phyloP scores from a whole-genome alignment of 2,113 vertebrate genomes.

The Clarias macrocephalus region DNA sequence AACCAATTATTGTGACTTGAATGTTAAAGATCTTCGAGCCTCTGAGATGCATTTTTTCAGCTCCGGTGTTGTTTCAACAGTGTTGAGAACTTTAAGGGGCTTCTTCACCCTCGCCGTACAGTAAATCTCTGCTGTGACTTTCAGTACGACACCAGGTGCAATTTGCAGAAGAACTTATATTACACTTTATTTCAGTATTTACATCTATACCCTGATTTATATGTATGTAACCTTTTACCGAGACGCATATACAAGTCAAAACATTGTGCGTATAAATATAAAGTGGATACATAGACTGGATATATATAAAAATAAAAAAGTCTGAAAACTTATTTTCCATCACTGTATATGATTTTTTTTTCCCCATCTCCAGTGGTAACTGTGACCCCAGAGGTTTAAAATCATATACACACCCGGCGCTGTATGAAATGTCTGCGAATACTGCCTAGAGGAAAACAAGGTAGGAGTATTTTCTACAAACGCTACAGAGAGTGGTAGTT shows the following conservation, averaged over 20 bases:
- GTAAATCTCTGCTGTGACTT: too few species aligned
- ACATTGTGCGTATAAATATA: neutral
- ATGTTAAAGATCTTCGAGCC: neutral
- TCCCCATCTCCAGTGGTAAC: neutral
- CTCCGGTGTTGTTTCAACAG: neutral
- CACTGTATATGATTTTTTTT: neutral
- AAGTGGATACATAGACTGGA: neutral
- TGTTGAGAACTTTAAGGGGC: slow-evolving; percentile 13
- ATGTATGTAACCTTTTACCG: neutral
- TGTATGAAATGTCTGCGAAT: slow-evolving; percentile 1
- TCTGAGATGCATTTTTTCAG: neutral
- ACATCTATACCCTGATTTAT: neutral
- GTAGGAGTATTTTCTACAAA: neutral
- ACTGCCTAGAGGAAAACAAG: neutral
- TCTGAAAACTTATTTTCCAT: neutral
- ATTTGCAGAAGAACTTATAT: neutral
- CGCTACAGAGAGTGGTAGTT: neutral
- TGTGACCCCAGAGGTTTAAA: neutral
- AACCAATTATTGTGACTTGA: neutral
- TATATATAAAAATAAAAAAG: too few species aligned
- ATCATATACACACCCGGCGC: slow-evolving; percentile 33
- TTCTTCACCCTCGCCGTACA: neutral
- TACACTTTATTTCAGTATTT: neutral
- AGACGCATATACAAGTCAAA: neutral
- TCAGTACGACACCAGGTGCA: neutral